These are phyloP conservation scores for Meda fulgida DNA, from an alignment of 2,797 vertebrate species.

Conservation along the genomic window DNA sequence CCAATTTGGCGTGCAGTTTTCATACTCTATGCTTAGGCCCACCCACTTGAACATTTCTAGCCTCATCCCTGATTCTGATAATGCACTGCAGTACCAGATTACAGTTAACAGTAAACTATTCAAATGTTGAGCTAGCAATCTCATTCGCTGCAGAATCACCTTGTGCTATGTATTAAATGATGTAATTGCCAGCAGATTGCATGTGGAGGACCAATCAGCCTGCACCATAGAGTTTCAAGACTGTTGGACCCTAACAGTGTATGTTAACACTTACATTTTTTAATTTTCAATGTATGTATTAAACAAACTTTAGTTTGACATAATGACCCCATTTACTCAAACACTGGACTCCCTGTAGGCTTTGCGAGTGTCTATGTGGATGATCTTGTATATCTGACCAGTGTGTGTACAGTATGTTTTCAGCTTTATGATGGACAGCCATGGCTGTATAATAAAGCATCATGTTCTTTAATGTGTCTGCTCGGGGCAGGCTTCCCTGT, in stretches of 20 bases:
- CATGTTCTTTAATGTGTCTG: slow-evolving; percentile 55
- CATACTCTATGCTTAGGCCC: too few relatives aligned
- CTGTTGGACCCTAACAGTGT: not conserved
- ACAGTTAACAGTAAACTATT: too few relatives aligned
- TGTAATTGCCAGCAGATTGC: too few relatives aligned
- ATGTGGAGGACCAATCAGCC: not conserved
- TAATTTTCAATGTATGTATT: not conserved
- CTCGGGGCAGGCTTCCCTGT: slow-evolving; percentile 62
- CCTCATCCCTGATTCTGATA: too few relatives aligned
- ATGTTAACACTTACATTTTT: not conserved
- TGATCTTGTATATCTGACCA: not conserved
- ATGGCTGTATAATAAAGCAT: slow-evolving; percentile 34
- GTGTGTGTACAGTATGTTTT: slow-evolving; percentile 23
- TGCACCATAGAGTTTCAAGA: not conserved
- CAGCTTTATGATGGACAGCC: slow-evolving; percentile 32
- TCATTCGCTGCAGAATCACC: too few relatives aligned
- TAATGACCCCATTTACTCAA: not conserved
- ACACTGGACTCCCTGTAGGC: not conserved
- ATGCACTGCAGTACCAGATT: too few relatives aligned
- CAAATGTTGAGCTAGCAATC: too few relatives aligned
- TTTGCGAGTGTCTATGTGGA: not conserved
- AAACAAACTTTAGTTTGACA: not conserved
- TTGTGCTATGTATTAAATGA: too few relatives aligned
- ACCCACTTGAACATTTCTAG: too few relatives aligned
- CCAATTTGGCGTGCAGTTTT: too few relatives aligned